Evolutionary conservation across 2,888 invertebrate genomes (phyloP), one percentile per base, ranked within the genome.

Genomic region (Sinohyriopsis cumingii): DNA sequence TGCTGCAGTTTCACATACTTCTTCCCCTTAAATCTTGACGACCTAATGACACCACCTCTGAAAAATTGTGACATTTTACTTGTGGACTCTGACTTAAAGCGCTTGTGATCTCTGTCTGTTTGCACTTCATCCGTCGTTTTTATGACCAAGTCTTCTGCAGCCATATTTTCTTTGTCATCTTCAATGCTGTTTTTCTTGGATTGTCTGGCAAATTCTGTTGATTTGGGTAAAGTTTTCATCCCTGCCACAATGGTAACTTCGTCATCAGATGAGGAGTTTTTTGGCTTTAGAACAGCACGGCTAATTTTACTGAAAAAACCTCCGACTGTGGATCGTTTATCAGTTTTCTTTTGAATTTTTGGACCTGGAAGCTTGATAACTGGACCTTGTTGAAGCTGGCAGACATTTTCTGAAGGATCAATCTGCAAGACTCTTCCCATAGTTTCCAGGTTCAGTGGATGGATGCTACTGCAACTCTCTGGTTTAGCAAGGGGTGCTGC

Each of bases 241-340:
- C 45, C 45, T 45, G 12, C 45, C 45, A 45, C 45, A 45, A 45
- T 15, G 15, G 45, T 45, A 45, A 45, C 45, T 45, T 77, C 77
- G 1, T 75, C 75, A 25, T 77, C 77, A 3, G 77, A 77, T 55
- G 78, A 75, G 1, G 73, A 71, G 67, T 83, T 84, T 55, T 80
- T 78, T 12, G 82, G 84, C 64, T 81, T 81, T 18, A 86, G 72
- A 1, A 85, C 85, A 15, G 82, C 81, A 19, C 84, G 73, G 2
- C 85, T 83, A 20, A 86, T 72, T 66, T 82, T 82, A 64, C 78
- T 85, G 64, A 84, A 81, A 67, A 86, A 84, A 61, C 82, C 82
- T 24, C 83, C 78, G 33, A 82, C 74, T 6, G 82, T 81, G 0
- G 84, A 79, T 60, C 79, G 82, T 65, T 81, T 82, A n/a, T 84